These are phyloP conservation scores for Falco peregrinus DNA, from an alignment of 2,797 vertebrate genomes.

Conservation along the genomic window DNA sequence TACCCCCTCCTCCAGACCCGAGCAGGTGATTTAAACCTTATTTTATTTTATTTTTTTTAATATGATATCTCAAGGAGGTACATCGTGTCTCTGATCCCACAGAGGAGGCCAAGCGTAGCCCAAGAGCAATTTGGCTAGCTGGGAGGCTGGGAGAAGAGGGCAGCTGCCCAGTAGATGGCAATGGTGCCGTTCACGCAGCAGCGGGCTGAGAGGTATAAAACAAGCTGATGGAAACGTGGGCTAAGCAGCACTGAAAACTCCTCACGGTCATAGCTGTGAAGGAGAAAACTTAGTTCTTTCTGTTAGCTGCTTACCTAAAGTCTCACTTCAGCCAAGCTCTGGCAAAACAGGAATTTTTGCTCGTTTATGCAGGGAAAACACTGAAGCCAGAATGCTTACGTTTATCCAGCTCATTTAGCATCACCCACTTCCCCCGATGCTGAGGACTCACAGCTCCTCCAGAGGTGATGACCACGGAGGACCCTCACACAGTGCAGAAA, in stretches of 20 bases:
- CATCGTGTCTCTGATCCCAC: fast-evolving
- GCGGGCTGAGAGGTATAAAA: not conserved
- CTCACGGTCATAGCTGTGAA: not conserved
- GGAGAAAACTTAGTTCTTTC: not conserved
- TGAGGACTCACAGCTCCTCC: not conserved
- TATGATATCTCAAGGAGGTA: fast-evolving
- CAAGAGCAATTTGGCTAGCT: not conserved
- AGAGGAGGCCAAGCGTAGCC: not conserved
- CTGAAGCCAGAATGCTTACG: not conserved
- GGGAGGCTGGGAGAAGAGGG: not conserved
- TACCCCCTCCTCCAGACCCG: not conserved
- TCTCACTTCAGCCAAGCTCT: not conserved
- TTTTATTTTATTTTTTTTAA: not conserved
- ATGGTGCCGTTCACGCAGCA: not conserved
- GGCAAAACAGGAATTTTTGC: not conserved
- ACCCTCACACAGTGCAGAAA: not conserved
- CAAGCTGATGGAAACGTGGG: fast-evolving
- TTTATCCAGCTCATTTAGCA: not conserved
- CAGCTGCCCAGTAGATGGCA: constrained; percentile 46
- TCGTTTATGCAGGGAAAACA: not conserved
- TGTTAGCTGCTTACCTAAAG: not conserved
- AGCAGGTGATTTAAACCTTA: not conserved
- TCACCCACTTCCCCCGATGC: not conserved
- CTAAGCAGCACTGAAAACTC: not conserved
- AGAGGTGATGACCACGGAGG: not conserved